Conservation (phyloP, 92 coral and sea anemone genomes). For the Umimayanthus kanabou region DNA sequence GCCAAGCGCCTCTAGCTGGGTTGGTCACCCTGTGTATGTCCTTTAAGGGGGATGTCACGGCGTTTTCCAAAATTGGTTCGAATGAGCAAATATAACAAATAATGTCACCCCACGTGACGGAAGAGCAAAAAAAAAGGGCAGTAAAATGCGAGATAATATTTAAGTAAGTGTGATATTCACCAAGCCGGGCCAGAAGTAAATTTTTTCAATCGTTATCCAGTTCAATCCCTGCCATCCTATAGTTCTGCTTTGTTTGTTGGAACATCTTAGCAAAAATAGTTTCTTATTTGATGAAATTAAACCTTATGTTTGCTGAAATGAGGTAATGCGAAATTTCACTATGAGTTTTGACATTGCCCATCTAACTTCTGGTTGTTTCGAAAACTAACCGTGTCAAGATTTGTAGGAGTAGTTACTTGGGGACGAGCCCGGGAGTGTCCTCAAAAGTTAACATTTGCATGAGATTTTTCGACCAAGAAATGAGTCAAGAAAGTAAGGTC, state of each 20-base stretch:
- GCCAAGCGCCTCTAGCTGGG: background rate
- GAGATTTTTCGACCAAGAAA: too few species aligned
- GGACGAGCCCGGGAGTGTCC: too few species aligned
- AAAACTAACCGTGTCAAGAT: too few species aligned
- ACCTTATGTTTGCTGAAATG: too few species aligned
- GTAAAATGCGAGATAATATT: background rate
- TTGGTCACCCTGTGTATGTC: background rate
- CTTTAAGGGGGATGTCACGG: background rate
- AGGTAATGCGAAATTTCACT: too few species aligned
- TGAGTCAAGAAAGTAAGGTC: too few species aligned
- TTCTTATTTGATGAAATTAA: too few species aligned
- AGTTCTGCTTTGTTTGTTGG: background rate
- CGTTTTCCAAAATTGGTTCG: background rate
- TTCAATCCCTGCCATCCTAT: background rate
- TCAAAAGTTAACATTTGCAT: too few species aligned
- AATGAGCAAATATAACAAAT: background rate
- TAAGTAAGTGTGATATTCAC: background rate
- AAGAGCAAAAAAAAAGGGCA: background rate
- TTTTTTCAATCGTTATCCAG: background rate
- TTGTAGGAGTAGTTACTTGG: too few species aligned
- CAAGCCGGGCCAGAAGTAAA: background rate
- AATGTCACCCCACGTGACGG: background rate
- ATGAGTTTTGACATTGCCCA: too few species aligned
- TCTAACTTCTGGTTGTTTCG: too few species aligned
- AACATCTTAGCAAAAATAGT: too few species aligned